Percentiles rank a stretch among this genome's conserved stretches.
Evolutionary conservation across 2,797 vertebrate genomes (phyloP).

Genomic region (Gobio occitaniae): DNA sequence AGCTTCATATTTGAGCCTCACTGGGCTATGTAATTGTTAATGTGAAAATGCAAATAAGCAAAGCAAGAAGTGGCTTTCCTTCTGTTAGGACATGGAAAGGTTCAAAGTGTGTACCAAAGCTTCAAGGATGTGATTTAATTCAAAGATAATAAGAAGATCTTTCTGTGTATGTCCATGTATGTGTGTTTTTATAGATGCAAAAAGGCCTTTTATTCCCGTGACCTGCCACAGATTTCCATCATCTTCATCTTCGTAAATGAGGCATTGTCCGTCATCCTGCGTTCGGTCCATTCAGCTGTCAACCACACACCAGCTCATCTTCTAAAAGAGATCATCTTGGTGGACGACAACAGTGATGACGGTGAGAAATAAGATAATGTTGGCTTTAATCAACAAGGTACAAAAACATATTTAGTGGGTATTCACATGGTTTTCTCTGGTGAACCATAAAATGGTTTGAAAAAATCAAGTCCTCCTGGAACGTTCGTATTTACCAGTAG

Average conservation of each 20-base stretch:
- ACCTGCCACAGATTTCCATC: conserved; percentile 94
- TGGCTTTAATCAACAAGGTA: not conserved
- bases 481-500: not conserved
- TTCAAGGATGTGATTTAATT: not conserved
- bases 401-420: not conserved
- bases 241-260: conserved; percentile 99
- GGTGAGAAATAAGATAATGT: conserved; percentile 73
- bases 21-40: conserved; percentile 21
- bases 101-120: not conserved
- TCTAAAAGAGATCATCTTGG: conserved; percentile 95
- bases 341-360: conserved; percentile 96
- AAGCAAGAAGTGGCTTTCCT: not conserved
- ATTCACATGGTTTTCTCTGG: not conserved
- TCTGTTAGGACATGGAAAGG: not conserved
- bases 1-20: conserved; percentile 46
- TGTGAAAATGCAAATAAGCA: conserved; percentile 25
- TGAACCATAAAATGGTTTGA: not conserved
- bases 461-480: not conserved
- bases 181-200: conserved; percentile 83
- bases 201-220: conserved; percentile 86
- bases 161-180: conserved; percentile 31
- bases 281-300: conserved; percentile 93
- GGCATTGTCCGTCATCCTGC: conserved; percentile 95
- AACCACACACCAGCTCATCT: conserved; percentile 94
- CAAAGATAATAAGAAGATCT: conserved; percentile 17